Percentiles rank a stretch among this genome's conserved stretches.
Conservation (phyloP, 2,888 invertebrate genomes). For the Argynnis bischoffii region DNA sequence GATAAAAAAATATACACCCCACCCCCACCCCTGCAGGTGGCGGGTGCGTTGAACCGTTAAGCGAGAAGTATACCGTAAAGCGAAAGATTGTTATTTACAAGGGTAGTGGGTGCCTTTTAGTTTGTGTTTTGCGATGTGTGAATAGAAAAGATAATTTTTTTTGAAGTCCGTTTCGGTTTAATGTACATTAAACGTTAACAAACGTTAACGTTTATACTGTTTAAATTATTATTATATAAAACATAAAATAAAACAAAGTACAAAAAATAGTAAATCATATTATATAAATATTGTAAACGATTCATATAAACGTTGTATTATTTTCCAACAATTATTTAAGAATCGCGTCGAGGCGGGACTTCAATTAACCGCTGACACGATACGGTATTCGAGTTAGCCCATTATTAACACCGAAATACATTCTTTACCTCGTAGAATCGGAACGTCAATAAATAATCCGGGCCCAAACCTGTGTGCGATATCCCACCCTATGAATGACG, state of each 20-base stretch:
- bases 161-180: background rate
- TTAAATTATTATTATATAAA: no score
- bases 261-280: background rate
- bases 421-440: constrained; percentile 34
- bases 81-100: constrained; percentile 35
- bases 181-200: no score
- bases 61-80: constrained; percentile 37
- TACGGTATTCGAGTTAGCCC: constrained; percentile 38
- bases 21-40: constrained; percentile 37
- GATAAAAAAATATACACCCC: constrained; percentile 54
- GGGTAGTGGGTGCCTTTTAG: constrained; percentile 27
- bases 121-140: constrained; percentile 19
- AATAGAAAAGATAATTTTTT: background rate
- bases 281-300: constrained; percentile 1
- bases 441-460: constrained; percentile 40
- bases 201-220: no score
- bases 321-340: constrained; percentile 7
- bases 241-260: no score
- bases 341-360: constrained; percentile 41
- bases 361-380: constrained; percentile 68
- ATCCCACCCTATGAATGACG: constrained; percentile 43
- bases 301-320: constrained; percentile 4
- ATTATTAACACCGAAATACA: constrained; percentile 27
- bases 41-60: constrained; percentile 41
- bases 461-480: constrained; percentile 27